Percentiles rank a stretch among this genome's conserved stretches.
These are phyloP conservation scores for Mastomys natalensis DNA, from an alignment of 2,113 vertebrate genomes.

Conservation along the genomic window DNA sequence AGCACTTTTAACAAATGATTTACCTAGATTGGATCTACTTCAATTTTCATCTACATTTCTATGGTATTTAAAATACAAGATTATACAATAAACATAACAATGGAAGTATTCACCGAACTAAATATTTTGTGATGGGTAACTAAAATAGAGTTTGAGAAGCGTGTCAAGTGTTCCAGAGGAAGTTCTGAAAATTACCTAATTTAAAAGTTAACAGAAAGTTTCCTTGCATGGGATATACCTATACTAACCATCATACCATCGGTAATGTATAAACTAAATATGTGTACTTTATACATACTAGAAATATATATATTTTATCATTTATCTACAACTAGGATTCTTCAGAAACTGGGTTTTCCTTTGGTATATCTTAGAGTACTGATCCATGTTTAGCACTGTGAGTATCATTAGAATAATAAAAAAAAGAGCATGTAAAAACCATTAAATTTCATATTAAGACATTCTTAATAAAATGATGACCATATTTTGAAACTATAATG, in stretches of 20 bases:
- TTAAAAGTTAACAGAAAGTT: constrained; percentile 1
- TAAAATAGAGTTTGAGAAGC: not conserved
- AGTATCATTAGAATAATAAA: constrained; percentile 3
- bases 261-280: not conserved
- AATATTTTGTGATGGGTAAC: not conserved
- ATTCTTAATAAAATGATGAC: not conserved
- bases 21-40: not conserved
- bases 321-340: not conserved
- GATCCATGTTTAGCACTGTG: not conserved
- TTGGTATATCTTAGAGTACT: not conserved
- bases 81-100: not conserved
- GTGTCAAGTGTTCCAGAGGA: not conserved
- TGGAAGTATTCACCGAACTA: not conserved
- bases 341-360: not conserved
- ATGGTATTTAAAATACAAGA: not conserved
- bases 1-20: not conserved
- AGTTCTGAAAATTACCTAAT: not conserved
- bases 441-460: not conserved
- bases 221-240: not conserved
- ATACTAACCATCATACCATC: not conserved
- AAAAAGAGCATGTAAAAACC: not conserved
- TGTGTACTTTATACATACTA: not conserved
- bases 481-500: not conserved
- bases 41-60: not conserved
- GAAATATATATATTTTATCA: not conserved